Evolutionary conservation across 2,888 invertebrate species (phyloP), one percentile per base, ranked within the genome.

Genomic region (Philonicus albiceps): DNA sequence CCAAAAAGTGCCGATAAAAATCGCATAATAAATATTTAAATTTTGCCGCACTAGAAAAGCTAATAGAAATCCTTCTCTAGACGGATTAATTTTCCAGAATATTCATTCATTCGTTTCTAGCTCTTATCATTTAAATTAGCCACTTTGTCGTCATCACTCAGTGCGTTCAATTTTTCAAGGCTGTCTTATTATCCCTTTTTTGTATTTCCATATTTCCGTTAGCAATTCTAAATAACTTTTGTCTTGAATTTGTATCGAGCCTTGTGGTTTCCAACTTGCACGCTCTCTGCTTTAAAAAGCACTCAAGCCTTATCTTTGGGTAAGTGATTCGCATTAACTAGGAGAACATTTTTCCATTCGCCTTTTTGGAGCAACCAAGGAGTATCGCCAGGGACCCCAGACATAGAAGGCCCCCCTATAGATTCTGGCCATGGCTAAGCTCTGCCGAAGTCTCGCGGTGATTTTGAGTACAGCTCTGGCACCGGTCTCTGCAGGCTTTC

Each of bases 261-360:
- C 49, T 78, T 49, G 49, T 78, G 64, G 64, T 16, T 78, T 43
- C 43, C 40, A 76, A 76, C 5, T 76, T 31, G 49, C 78, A 78
- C 53, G 49, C 78, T 27, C 27, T 49, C 27, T 49, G 78, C 49
- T 78, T 49, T 49, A 78, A 78, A 43, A 78, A 78, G 30, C 78
- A 78, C 78, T 78, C 78, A 78, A 78, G 49, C 78, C 78, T 78
- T 49, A n/a, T n/a, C 49, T 49, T 78, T n/a, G 22, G 78, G 16
- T 49, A 78, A 78, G 78, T 78, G 78, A 78, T 78, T 78, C 78
- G 49, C 78, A 78, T 78, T 78, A 78, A 78, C 78, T 78, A 78
- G 49, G 22, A 53, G 30, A 78, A 49, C 49, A 27, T 22, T 49
- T 64, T 64, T 64, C 27, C 64, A 64, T 64, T 64, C 27, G 64